Base-by-base conservation (phyloP, 1,140 invertebrate genomes). In the Pectinophora gossypiella region DNA sequence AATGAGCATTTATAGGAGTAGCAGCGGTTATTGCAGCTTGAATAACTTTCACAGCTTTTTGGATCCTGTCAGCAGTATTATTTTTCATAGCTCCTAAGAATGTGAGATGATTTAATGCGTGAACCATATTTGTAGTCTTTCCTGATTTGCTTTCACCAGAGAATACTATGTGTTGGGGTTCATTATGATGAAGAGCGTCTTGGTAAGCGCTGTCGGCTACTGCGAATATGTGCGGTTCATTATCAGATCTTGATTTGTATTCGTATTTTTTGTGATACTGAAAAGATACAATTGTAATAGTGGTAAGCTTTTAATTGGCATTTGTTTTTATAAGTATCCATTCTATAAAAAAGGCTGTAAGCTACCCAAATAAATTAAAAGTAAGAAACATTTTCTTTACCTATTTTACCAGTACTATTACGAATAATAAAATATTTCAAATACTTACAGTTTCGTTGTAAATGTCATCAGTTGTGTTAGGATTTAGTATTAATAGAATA, bases 211-310 rank as follows among this genome's bases (percentile, higher is more conserved):
- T 91, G 64, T 98, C 96, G 2, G 95, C 96, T 1, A 97, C 92
- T 0, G 94, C 92, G 80, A 94, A 98, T 57, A 98, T 94, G 72
- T 98, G 97, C 0, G 97, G 96, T 18, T 94, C 92, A 74, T 97
- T 96, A 70, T 97, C 95, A 12, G 95, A 96, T 62, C 96, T 92
- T 0, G 94, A 94, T 79, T 96, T 96, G 69, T 91, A 95, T 61
- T 92, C 91, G 72, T 97, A 97, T 77, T 93, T 95, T 58, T 90
- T 89, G 54, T 96, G 94, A 72, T 92, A 91, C 95, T 97, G 81
- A 42, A 91, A 84, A 38, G 19, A 22, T 60, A 59, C 40, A 27
- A 38, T 15, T 15, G 35, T 15, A n/a, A 38, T 15, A 6, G 9
- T 4, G 9, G 4, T 9, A 38, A 4, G 4, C n/a, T 38, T n/a